These are phyloP conservation scores for Manacus vitellinus DNA, from an alignment of 2,113 vertebrate genomes.

Conservation along the genomic window DNA sequence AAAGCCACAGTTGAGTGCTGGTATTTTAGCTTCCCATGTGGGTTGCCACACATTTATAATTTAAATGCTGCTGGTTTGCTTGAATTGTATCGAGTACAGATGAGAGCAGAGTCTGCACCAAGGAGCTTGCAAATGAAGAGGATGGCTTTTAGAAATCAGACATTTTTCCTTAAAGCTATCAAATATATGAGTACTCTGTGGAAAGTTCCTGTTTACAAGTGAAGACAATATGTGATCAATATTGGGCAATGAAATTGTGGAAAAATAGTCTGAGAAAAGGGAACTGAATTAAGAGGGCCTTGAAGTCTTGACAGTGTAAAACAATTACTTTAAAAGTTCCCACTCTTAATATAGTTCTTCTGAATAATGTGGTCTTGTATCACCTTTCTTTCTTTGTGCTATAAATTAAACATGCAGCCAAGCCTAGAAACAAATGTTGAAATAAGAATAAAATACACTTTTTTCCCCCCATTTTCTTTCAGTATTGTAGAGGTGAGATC, in stretches of 20 bases:
- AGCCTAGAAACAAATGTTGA: not conserved
- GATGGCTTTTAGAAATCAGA: not conserved
- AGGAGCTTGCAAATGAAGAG: conserved; percentile 19
- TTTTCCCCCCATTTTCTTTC: not conserved
- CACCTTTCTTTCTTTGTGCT: not conserved
- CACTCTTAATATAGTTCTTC: not conserved
- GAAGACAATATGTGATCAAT: not conserved
- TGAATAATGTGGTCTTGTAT: not conserved
- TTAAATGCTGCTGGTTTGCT: conserved; percentile 41
- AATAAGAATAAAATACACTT: not conserved
- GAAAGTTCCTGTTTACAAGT: not conserved
- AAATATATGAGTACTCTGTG: not conserved
- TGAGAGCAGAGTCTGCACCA: conserved; percentile 14
- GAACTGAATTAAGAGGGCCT: not conserved
- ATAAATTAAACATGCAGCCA: not conserved
- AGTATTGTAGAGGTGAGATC: not conserved
- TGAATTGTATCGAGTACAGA: conserved; percentile 36
- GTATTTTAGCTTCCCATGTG: conserved; percentile 63
- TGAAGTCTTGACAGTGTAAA: not conserved
- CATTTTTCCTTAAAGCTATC: not conserved
- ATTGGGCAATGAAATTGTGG: not conserved
- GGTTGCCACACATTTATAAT: conserved; percentile 57
- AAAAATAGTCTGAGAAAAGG: not conserved
- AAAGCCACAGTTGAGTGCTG: conserved; percentile 53
- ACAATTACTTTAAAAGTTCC: not conserved